Base-by-base conservation (phyloP, 2,797 vertebrate species). In the Sparus aurata region DNA sequence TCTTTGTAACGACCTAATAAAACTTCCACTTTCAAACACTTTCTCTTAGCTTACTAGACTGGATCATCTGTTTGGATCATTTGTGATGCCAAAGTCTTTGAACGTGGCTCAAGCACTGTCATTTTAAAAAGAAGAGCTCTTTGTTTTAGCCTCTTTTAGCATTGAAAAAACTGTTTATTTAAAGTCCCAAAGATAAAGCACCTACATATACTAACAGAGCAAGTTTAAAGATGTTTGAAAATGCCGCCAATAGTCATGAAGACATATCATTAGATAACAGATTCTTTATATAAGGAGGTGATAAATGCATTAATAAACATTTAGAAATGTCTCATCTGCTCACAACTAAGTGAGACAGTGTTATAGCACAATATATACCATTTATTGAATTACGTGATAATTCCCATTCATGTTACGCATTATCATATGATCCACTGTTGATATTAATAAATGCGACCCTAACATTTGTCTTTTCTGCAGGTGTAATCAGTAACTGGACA, bases 401-500 rank as follows among this genome's bases (percentile, higher is more conserved):
- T 16, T 45, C 10, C 20, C 12, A 59, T 47, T 73, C 12, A 58
- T 50, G 6, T 61, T 30, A 41, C 17, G 30, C 11, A 9, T 46
- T 22, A 16, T 27, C 11, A 53, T 49, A 47, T 49, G 25, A 57
- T 23, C n/a, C 15, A 7, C 12, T 5, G 52, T 27, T 50, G 5
- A 38, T 5, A 11, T 54, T 4, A 45, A 58, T 50, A 34, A 34
- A 34, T 30, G 9, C 10, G 49, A 0, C 25, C 65, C 30, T 16
- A 63, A 46, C 12, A 1, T 9, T 69, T 38, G 62, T 72, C 12
- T 72, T 52, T 49, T 50, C 65, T 68, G 20, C 69, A 99, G 98
- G 98, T 52, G 96, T 98, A 46, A 99, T 99, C 93, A 98, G 97
- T 73, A 99, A 99, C 93, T 99, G 98, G 98, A 97, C 95, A 0